Percentiles rank a stretch among this genome's conserved stretches.
These are phyloP conservation scores for Eilema griseolum DNA, from an alignment of 2,888 invertebrate species.

Conservation along the genomic window DNA sequence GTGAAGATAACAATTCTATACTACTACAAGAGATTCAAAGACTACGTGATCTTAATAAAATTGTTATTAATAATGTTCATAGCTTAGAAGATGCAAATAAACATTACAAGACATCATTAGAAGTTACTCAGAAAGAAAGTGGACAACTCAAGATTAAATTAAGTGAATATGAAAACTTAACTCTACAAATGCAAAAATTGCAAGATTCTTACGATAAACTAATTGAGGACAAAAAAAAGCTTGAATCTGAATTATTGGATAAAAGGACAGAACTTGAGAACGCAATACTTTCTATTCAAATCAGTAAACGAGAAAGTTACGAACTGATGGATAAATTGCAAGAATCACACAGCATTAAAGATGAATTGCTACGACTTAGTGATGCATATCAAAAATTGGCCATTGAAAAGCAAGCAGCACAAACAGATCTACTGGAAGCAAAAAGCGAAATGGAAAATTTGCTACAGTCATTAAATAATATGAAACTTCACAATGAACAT, in stretches of 20 bases:
- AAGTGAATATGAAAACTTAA: constrained; percentile 56
- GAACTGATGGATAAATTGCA: constrained; percentile 57
- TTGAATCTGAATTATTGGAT: constrained; percentile 61
- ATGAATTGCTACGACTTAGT: constrained; percentile 56
- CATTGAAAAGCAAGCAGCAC: constrained; percentile 58
- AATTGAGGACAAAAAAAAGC: constrained; percentile 56
- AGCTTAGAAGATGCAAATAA: constrained; percentile 63
- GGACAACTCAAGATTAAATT: constrained; percentile 61
- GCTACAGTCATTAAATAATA: constrained; percentile 36
- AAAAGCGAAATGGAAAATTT: constrained; percentile 52
- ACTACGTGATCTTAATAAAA: constrained; percentile 61
- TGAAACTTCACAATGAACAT: constrained; percentile 47
- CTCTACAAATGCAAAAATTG: constrained; percentile 54
- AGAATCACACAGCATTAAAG: constrained; percentile 56
- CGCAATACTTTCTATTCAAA: constrained; percentile 53
- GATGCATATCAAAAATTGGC: constrained; percentile 52
- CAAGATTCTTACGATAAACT: constrained; percentile 59
- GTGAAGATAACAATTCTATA: constrained; percentile 55
- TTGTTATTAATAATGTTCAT: constrained; percentile 55
- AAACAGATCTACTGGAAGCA: constrained; percentile 57
- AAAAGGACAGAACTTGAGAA: constrained; percentile 59
- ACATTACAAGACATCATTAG: constrained; percentile 57
- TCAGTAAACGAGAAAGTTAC: constrained; percentile 63
- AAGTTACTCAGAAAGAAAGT: constrained; percentile 66
- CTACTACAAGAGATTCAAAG: constrained; percentile 65